phyloP scores from a whole-genome alignment of 2,888 invertebrate genomes.

The Anthrax anthrax region DNA sequence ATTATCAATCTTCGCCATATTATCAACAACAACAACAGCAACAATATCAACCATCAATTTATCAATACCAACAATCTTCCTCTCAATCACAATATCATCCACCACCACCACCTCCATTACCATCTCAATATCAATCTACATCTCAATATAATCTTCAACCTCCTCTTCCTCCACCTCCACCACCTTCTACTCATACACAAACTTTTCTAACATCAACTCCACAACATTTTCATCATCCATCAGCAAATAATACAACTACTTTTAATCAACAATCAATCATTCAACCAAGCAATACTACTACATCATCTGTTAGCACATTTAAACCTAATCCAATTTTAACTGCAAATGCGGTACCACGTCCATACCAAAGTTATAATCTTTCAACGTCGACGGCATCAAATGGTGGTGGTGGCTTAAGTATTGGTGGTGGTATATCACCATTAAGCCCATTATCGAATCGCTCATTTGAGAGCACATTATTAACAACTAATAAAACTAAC shows the following conservation, averaged over 20 bases:
- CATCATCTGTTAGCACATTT: slow-evolving; percentile 15
- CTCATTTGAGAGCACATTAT: slow-evolving; percentile 10
- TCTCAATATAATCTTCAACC: slow-evolving; percentile 14
- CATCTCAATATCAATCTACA: slow-evolving; percentile 28
- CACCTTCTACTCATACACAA: slow-evolving; percentile 2
- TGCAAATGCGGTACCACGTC: slow-evolving; percentile 33
- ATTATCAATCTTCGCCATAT: slow-evolving; percentile 17
- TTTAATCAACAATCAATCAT: slow-evolving; percentile 9
- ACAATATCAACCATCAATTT: neutral
- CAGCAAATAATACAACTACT: slow-evolving; percentile 19
- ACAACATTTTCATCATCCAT: slow-evolving; percentile 18
- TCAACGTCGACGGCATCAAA: neutral
- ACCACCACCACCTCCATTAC: slow-evolving; percentile 1
- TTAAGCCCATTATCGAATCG: slow-evolving; percentile 10
- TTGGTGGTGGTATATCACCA: slow-evolving; percentile 10
- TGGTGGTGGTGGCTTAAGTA: neutral
- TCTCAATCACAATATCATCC: slow-evolving; percentile 4
- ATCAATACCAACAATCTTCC: slow-evolving; percentile 3
- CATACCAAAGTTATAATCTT: slow-evolving; percentile 29
- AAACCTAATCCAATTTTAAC: slow-evolving; percentile 34
- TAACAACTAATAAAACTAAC: slow-evolving; percentile 14
- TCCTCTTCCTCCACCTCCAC: slow-evolving; percentile 5
- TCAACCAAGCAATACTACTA: slow-evolving; percentile 14
- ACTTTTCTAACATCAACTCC: slow-evolving; percentile 25
- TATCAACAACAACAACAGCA: slow-evolving; percentile 5